Conservation (phyloP, 2,888 invertebrate genomes). For the Hirtodrosophila cameraria region DNA sequence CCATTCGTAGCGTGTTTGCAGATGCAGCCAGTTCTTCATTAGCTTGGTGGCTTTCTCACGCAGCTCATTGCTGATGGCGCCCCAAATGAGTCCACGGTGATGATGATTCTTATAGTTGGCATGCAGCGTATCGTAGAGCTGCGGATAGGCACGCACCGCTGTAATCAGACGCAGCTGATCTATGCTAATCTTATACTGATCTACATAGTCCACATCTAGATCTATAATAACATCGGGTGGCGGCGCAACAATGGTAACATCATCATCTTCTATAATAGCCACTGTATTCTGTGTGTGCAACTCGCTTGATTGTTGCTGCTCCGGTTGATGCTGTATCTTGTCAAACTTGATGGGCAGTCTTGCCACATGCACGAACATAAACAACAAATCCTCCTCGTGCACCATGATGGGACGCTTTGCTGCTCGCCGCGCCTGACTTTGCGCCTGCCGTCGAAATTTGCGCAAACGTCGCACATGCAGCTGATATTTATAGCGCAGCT, state of each 20-base stretch:
- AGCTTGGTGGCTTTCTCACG: conserved; percentile 79
- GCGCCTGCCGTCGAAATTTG: conserved; percentile 40
- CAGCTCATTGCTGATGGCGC: conserved; percentile 73
- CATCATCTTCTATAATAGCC: neutral
- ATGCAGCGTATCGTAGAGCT: conserved; percentile 66
- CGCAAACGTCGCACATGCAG: conserved; percentile 63
- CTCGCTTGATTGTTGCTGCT: no score
- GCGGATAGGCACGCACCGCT: conserved; percentile 66
- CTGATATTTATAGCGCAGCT: conserved; percentile 76
- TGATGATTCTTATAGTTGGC: conserved; percentile 52
- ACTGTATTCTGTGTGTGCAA: neutral
- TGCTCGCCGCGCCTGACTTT: conserved; percentile 1
- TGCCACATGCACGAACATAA: conserved; percentile 73
- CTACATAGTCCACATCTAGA: conserved; percentile 39
- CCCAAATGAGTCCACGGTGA: conserved; percentile 78
- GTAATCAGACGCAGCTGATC: conserved; percentile 52
- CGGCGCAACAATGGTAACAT: conserved; percentile 37
- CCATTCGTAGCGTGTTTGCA: conserved; percentile 79
- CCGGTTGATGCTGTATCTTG: conserved; percentile 28
- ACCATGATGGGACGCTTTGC: conserved; percentile 71
- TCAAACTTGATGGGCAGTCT: neutral
- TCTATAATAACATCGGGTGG: conserved; percentile 58
- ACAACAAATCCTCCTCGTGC: conserved; percentile 76
- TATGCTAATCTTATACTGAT: conserved; percentile 6
- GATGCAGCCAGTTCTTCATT: conserved; percentile 75